Percentiles rank a stretch among this genome's conserved stretches.
These are phyloP conservation scores for Erethizon dorsatum DNA, from an alignment of 2,797 vertebrate genomes.

Conservation along the genomic window DNA sequence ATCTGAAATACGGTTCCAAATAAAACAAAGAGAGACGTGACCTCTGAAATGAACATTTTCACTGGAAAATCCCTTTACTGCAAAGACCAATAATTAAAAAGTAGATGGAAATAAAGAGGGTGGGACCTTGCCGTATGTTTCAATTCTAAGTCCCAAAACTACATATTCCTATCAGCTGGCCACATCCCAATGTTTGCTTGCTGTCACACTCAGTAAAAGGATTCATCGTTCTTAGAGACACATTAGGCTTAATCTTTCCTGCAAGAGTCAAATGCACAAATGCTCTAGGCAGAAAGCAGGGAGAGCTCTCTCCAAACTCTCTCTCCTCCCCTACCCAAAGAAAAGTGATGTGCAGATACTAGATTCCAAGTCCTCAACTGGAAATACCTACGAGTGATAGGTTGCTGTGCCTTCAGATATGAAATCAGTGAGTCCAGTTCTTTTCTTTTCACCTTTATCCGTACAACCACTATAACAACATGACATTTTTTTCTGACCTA, in stretches of 20 bases:
- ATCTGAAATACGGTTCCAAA: constrained; percentile 40
- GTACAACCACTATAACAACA: neutral
- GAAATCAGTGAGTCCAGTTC: neutral
- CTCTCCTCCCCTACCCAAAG: neutral
- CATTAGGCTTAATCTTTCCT: neutral
- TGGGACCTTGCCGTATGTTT: constrained; percentile 4
- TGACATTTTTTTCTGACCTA: neutral
- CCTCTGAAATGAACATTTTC: constrained; percentile 51
- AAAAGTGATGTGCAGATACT: neutral
- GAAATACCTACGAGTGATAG: neutral
- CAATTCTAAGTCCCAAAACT: neutral
- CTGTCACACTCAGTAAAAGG: neutral
- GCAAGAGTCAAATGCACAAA: neutral
- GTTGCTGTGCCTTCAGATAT: neutral
- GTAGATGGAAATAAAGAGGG: neutral
- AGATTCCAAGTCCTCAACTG: neutral
- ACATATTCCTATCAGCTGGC: neutral
- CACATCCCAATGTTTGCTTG: neutral
- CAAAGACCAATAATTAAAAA: constrained; percentile 51
- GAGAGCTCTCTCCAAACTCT: neutral
- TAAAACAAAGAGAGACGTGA: constrained; percentile 48
- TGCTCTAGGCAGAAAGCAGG: neutral
- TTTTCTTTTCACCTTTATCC: constrained; percentile 6
- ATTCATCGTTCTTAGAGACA: neutral
- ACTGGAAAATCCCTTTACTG: constrained; percentile 39